phyloP scores from a whole-genome alignment of 2,888 invertebrate species.

The Nemotelus nigrinus region DNA sequence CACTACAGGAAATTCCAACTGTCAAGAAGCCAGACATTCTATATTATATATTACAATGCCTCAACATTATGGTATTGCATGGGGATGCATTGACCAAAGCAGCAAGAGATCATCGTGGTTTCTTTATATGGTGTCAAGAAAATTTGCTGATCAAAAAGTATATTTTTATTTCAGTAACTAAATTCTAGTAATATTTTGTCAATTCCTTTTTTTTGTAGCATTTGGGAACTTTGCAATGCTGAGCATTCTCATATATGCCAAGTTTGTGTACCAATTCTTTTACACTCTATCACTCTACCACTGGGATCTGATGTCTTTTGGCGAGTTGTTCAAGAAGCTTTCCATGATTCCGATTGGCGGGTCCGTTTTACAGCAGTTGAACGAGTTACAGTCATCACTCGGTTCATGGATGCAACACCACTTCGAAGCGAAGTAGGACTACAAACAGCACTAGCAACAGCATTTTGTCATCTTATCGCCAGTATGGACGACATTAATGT shows the following conservation, averaged over 20 bases:
- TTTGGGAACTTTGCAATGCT: conserved; percentile 93
- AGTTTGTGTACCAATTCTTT: conserved; percentile 88
- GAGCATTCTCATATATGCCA: conserved; percentile 95
- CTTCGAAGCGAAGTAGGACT: conserved; percentile 83
- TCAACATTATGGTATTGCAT: conserved; percentile 90
- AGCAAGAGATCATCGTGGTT: conserved; percentile 88
- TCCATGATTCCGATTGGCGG: conserved; percentile 89
- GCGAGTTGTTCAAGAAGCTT: conserved; percentile 93
- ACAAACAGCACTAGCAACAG: conserved; percentile 93
- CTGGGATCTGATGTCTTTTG: conserved; percentile 96
- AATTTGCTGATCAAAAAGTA: conserved; percentile 93
- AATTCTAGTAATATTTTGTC: background rate
- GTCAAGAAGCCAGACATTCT: conserved; percentile 91
- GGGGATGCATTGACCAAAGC: conserved; percentile 91
- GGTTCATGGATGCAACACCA: conserved; percentile 92
- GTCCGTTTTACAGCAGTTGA: conserved; percentile 95
- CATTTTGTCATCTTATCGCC: conserved; percentile 95
- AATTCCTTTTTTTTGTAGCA: conserved; percentile 55
- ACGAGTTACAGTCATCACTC: conserved; percentile 89
- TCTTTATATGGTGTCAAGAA: conserved; percentile 96
- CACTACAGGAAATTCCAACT: conserved; percentile 76
- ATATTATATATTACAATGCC: conserved; percentile 90
- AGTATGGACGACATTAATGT: conserved; percentile 96
- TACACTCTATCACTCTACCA: conserved; percentile 94
- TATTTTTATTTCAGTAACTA: conserved; percentile 52